phyloP scores from a whole-genome alignment of 2,888 invertebrate species.

The Notodromas monacha region DNA sequence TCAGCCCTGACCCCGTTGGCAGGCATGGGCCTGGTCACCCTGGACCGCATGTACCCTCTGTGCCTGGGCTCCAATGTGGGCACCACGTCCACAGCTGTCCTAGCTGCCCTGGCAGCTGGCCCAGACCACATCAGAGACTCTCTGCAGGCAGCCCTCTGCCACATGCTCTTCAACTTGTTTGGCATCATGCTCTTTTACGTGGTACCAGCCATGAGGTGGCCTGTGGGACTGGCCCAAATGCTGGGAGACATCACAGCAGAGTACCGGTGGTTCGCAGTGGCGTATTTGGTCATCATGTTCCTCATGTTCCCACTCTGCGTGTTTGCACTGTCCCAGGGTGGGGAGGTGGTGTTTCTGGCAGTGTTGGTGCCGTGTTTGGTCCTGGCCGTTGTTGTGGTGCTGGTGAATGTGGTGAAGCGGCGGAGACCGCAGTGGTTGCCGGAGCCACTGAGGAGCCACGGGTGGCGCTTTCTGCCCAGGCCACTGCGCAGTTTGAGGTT shows the following conservation, averaged over 20 bases:
- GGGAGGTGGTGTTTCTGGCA: slow-evolving; percentile 13
- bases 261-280: slow-evolving; percentile 19
- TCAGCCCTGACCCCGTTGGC: slow-evolving; percentile 19
- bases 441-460: slow-evolving; percentile 12
- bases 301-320: slow-evolving; percentile 11
- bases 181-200: slow-evolving; percentile 17
- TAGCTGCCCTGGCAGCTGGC: slow-evolving; percentile 15
- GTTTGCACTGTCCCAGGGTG: slow-evolving; percentile 13
- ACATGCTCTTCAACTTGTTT: slow-evolving; percentile 9
- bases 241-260: slow-evolving; percentile 17
- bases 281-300: slow-evolving; percentile 14
- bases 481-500: slow-evolving; percentile 16
- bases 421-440: slow-evolving; percentile 14
- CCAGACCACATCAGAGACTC: slow-evolving; percentile 10
- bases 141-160: slow-evolving; percentile 9
- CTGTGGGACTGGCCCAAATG: slow-evolving; percentile 15
- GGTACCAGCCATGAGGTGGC: slow-evolving; percentile 16
- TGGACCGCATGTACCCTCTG: slow-evolving; percentile 19
- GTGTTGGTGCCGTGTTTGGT: slow-evolving; percentile 14
- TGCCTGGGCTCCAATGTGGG: slow-evolving; percentile 19
- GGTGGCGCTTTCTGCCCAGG: slow-evolving; percentile 17
- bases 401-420: slow-evolving; percentile 14
- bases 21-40: slow-evolving; percentile 16
- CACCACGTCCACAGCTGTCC: slow-evolving; percentile 18
- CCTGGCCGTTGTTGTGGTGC: slow-evolving; percentile 11